A percentile compares a stretch with the other conserved stretches of the same genome.
Evolutionary conservation across 2,113 vertebrate genomes (phyloP).

Genomic region (Polyodon spathula): DNA sequence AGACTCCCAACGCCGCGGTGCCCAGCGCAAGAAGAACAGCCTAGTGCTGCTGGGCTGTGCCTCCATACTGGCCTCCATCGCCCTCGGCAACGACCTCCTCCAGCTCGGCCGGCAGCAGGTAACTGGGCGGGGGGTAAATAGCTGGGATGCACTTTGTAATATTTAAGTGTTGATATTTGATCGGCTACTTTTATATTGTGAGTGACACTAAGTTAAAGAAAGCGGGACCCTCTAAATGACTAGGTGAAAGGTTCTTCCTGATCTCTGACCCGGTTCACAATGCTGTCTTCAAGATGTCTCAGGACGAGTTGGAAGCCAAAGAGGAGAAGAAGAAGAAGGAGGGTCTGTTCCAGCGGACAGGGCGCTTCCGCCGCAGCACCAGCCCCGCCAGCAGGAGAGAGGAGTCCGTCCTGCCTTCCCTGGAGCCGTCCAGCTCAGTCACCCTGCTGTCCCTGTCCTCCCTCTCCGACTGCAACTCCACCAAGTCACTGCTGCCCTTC

Average conservation of each 20-base stretch:
- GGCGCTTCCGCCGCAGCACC: slow-evolving; percentile 63
- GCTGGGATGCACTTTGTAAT: too few species aligned
- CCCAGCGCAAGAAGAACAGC: slow-evolving; percentile 68
- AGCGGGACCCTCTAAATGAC: too few species aligned
- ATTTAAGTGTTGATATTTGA: too few species aligned
- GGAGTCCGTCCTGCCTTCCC: slow-evolving; percentile 40
- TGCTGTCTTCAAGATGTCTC: slow-evolving; percentile 40
- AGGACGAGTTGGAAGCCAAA: slow-evolving; percentile 58
- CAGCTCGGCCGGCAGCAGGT: slow-evolving; percentile 62
- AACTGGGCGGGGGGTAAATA: too few species aligned
- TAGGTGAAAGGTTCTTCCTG: not conserved
- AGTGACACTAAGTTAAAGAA: too few species aligned
- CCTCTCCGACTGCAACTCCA: slow-evolving; percentile 83
- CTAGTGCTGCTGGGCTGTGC: slow-evolving; percentile 67
- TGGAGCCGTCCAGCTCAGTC: slow-evolving; percentile 60
- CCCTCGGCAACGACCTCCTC: slow-evolving; percentile 63
- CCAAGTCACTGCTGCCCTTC: slow-evolving; percentile 74
- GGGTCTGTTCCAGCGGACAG: slow-evolving; percentile 67
- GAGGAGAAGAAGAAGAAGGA: slow-evolving; percentile 72
- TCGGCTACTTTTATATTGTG: too few species aligned
- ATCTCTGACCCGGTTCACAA: not conserved
- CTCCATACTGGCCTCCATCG: slow-evolving; percentile 69
- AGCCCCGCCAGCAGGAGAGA: slow-evolving; percentile 54
- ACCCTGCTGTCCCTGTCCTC: slow-evolving; percentile 82
- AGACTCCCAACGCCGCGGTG: slow-evolving; percentile 43